A percentile compares a stretch with the other conserved stretches of the same genome.
phyloP scores from a whole-genome alignment of 2,888 invertebrate genomes.

The Drosophila mimica region DNA sequence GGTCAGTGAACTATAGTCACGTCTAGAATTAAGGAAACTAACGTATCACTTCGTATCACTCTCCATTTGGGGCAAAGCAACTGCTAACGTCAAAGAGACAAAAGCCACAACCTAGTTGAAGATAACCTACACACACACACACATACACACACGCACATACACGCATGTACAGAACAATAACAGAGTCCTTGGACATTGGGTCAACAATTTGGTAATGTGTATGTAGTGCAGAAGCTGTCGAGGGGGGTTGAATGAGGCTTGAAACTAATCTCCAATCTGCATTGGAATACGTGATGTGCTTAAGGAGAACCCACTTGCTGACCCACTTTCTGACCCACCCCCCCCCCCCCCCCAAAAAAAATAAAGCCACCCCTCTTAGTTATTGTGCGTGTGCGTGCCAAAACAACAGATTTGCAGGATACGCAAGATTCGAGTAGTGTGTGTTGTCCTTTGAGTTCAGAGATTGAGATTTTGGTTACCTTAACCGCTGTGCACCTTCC shows the following conservation, averaged over 20 bases:
- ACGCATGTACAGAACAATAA: conserved; percentile 7
- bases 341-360: neutral
- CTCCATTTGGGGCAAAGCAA: conserved; percentile 45
- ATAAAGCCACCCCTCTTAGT: neutral
- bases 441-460: neutral
- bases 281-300: conserved; percentile 74
- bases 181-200: conserved; percentile 49
- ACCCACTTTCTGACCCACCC: neutral
- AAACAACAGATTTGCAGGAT: conserved; percentile 18
- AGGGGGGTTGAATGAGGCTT: conserved; percentile 43
- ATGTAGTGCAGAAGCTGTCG: conserved; percentile 20
- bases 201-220: conserved; percentile 57
- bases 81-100: conserved; percentile 59
- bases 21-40: neutral
- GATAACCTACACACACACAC: conserved; percentile 5
- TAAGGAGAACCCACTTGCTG: conserved; percentile 53
- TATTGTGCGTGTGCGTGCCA: conserved; percentile 37
- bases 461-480: conserved; percentile 66
- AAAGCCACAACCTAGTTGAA: conserved; percentile 58
- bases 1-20: rapidly evolving
- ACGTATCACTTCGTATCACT: conserved; percentile 20
- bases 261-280: conserved; percentile 79
- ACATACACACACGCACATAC: conserved; percentile 2
- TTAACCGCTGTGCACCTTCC: conserved; percentile 86
- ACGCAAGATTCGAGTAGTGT: neutral